Evolutionary conservation across 2,888 invertebrate genomes (phyloP).

Genomic region (Xestia rhomboidea): DNA sequence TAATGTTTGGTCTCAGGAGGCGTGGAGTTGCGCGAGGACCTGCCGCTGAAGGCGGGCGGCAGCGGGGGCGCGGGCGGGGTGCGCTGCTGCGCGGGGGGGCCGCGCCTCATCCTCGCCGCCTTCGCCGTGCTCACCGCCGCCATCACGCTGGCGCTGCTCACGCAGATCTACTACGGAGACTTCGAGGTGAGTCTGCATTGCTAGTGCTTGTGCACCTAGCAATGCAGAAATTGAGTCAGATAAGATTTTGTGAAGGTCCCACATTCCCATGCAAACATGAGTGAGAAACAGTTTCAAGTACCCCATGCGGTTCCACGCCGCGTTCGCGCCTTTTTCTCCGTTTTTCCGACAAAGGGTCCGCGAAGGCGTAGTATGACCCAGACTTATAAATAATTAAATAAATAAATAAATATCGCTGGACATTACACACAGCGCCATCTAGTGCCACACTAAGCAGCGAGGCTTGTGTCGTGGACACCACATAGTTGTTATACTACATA

Average conservation of each 20-base stretch:
- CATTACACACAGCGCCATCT: too few relatives aligned
- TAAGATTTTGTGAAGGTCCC: not conserved
- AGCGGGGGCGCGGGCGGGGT: constrained; percentile 48
- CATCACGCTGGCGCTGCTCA: constrained; percentile 93
- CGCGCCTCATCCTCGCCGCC: constrained; percentile 92
- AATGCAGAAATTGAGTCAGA: not conserved
- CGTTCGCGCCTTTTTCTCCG: not conserved
- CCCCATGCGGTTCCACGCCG: not conserved
- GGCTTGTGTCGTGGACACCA: too few relatives aligned
- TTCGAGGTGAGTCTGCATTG: constrained; percentile 90
- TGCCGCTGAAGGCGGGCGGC: constrained; percentile 87
- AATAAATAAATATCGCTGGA: too few relatives aligned
- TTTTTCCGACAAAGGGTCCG: not conserved
- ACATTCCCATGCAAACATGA: not conserved
- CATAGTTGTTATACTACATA: too few relatives aligned
- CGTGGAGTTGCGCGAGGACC: constrained; percentile 90
- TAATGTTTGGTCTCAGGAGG: constrained; percentile 69
- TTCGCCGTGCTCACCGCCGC: constrained; percentile 92
- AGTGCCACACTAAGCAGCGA: too few relatives aligned
- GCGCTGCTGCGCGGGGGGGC: constrained; percentile 85
- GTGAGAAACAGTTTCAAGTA: not conserved
- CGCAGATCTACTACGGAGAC: constrained; percentile 94
- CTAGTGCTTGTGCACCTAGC: not conserved
- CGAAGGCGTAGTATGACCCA: not conserved
- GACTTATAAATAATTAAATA: too few relatives aligned